Conservation (phyloP, 2,888 invertebrate species). For the Cenopis cana region DNA sequence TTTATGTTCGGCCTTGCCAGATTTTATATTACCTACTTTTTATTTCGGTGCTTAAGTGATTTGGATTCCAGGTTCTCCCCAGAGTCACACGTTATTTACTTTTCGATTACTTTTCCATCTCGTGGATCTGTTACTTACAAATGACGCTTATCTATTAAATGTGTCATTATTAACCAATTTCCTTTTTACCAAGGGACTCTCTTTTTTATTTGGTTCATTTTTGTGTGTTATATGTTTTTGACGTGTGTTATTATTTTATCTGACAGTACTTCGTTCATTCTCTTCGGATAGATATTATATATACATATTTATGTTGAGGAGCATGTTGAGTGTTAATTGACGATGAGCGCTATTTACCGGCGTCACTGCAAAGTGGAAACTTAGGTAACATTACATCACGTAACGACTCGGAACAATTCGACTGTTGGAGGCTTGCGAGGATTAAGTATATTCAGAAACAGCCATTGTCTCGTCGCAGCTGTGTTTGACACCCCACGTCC, state of each 20-base stretch:
- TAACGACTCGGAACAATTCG: conserved; percentile 24
- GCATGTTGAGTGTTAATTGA: conserved; percentile 10
- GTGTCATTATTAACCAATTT: neutral
- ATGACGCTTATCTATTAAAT: neutral
- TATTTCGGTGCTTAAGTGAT: conserved; percentile 9
- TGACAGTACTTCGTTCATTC: neutral
- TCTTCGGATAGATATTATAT: too few relatives aligned
- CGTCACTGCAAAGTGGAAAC: neutral
- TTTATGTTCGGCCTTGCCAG: conserved; percentile 7
- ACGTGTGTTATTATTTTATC: too few relatives aligned
- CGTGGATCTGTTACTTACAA: neutral
- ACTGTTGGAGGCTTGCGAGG: conserved; percentile 23
- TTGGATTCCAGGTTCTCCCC: conserved; percentile 4
- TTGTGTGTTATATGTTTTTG: too few relatives aligned
- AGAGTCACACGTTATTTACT: conserved; percentile 6
- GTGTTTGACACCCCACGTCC: conserved; percentile 62
- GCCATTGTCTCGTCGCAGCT: conserved; percentile 72
- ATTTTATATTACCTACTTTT: conserved; percentile 20
- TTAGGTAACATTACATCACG: conserved; percentile 10
- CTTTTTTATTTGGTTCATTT: neutral
- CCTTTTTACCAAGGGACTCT: neutral
- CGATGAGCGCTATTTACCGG: neutral
- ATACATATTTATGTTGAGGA: too few relatives aligned
- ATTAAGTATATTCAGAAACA: conserved; percentile 53
- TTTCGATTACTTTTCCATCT: neutral